Percentiles rank a stretch among this genome's conserved stretches.
Evolutionary conservation across 2,888 invertebrate genomes (phyloP).

Genomic region (Eremobia ochroleuca): DNA sequence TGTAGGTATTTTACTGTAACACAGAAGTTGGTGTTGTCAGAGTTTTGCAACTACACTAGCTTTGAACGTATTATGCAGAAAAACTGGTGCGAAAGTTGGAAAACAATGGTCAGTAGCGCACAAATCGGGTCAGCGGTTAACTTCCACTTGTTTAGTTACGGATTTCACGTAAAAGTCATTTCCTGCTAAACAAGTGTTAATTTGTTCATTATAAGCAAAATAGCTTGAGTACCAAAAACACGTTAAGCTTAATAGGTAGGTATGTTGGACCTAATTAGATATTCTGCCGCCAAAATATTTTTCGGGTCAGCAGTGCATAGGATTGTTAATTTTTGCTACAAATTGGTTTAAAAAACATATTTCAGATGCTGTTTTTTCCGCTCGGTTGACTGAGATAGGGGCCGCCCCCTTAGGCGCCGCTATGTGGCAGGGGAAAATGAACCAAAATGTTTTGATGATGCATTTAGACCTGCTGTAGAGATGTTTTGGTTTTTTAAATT

Average conservation of each 20-base stretch:
- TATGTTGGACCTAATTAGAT: neutral
- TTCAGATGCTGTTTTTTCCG: neutral
- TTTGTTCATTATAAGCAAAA: neutral
- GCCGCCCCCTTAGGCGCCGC: neutral
- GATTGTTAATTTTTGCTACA: neutral
- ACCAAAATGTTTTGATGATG: neutral
- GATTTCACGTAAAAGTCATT: constrained; percentile 1
- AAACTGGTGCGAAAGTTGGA: constrained; percentile 28
- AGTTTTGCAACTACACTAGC: constrained; percentile 20
- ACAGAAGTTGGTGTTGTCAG: neutral
- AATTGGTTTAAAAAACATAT: neutral
- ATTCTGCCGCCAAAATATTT: neutral
- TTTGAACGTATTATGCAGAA: constrained; percentile 23
- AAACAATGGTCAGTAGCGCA: constrained; percentile 33
- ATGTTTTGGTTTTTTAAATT: neutral
- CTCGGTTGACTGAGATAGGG: neutral
- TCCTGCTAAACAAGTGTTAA: neutral
- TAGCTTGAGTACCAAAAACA: neutral
- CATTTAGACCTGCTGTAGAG: neutral
- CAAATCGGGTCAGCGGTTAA: constrained; percentile 26
- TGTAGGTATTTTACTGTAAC: neutral
- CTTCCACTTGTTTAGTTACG: constrained; percentile 12
- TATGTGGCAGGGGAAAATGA: neutral
- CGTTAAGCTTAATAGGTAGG: neutral
- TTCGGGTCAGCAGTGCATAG: neutral